Evolutionary conservation across 2,888 invertebrate species (phyloP).

Genomic region (Agapostemon virescens): DNA sequence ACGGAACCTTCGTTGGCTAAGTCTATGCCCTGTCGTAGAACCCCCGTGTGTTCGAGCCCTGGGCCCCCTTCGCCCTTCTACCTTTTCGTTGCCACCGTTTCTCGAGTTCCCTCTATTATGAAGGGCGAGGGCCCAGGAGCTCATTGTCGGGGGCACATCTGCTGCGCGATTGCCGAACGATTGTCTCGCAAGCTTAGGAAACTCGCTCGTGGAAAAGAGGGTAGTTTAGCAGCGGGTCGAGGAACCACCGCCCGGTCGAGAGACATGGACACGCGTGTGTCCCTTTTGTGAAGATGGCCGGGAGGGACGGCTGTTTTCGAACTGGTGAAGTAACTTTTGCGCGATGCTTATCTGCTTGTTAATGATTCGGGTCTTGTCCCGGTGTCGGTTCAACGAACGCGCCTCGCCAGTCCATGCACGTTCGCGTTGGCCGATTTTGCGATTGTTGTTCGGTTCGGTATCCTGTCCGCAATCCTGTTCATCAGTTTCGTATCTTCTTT

Average conservation of each 20-base stretch:
- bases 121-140: conserved; percentile 72
- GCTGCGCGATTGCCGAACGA: conserved; percentile 77
- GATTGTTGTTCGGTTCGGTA: background rate
- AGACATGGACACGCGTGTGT: conserved; percentile 63
- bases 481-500: background rate
- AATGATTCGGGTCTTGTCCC: conserved; percentile 9
- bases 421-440: background rate
- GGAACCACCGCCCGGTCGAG: conserved; percentile 56
- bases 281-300: conserved; percentile 37
- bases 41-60: conserved; percentile 57
- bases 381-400: background rate
- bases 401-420: background rate
- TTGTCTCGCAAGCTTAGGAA: conserved; percentile 78
- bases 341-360: conserved; percentile 9
- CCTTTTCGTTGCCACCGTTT: conserved; percentile 66
- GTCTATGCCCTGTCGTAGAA: conserved; percentile 64
- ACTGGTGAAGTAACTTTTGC: conserved; percentile 31
- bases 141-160: conserved; percentile 80
- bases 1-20: conserved; percentile 73
- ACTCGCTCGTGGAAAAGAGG: conserved; percentile 74
- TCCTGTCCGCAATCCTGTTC: background rate
- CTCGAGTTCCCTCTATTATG: conserved; percentile 75
- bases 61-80: conserved; percentile 59
- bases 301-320: conserved; percentile 44
- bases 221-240: conserved; percentile 73